Evolutionary conservation across 2,888 invertebrate genomes (phyloP), one percentile per base, ranked within the genome.

Genomic region (Gymnoscelis rufifasciata): DNA sequence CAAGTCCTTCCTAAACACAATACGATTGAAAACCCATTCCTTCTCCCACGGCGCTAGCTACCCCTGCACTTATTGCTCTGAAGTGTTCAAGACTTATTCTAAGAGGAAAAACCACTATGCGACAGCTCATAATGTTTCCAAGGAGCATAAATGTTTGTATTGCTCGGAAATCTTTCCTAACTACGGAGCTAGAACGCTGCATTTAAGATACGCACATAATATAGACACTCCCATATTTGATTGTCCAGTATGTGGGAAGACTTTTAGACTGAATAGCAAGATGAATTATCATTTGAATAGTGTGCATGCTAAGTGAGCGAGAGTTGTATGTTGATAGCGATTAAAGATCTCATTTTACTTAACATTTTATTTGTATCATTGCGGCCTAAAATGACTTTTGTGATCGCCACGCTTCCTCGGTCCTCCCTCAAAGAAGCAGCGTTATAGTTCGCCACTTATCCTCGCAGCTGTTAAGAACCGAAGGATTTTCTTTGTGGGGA

Each of bases 1-100:
- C 0, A 86, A 83, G 43, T 77, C 78, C 0, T 88, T 87, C 28
- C 41, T 87, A 0, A 83, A 78, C 43, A 74, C 74, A 8, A 79
- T 78, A 7, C 56, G 88, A 0, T 45, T 88, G 5, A 52, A 83
- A 6, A 76, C 75, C n/a, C 88, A 88, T 45, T 51, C 68, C 0
- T 24, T 75, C 0, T 66, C 68, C 0, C 88, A 88, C 50, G 76
- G 76, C 0, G 66, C 78, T 0, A 60, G 68, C 0, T 82, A 77
- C 35, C 70, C 64, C 4, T 88, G 88, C 48, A 71, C 62, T 2
- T 3, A 60, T 0, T 88, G 88, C 33, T 12, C 67, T 0, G 72
- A 77, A 3, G 59, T 60, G 0, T 87, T 88, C 43, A 72, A 74
- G 2, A 74, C 84, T 0, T 46, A 79, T 1, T 72, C 75, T 0